phyloP scores from a whole-genome alignment of 2,888 invertebrate species.

The Oxystoma pomonae region DNA sequence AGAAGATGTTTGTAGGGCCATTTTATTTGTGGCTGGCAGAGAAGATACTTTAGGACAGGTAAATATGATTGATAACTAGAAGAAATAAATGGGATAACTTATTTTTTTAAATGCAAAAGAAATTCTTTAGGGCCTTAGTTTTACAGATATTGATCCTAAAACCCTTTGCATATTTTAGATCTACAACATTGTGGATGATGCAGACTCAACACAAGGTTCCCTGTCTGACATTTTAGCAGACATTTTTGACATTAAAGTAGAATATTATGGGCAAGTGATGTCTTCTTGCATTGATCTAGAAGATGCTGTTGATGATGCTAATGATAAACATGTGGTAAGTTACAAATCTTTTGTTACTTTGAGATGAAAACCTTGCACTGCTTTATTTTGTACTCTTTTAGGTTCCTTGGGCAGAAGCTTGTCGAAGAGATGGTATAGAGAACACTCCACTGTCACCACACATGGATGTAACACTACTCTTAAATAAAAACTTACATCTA shows the following conservation, averaged over 20 bases:
- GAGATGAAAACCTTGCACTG: too few relatives aligned
- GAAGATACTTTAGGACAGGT: conserved; percentile 42
- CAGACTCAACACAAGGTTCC: conserved; percentile 79
- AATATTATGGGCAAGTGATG: conserved; percentile 79
- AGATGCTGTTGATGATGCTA: conserved; percentile 82
- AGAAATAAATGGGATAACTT: too few relatives aligned
- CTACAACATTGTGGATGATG: conserved; percentile 82
- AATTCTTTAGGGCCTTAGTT: too few relatives aligned
- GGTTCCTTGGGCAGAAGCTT: conserved; percentile 84
- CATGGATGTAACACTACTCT: conserved; percentile 76
- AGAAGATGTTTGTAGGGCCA: conserved; percentile 74
- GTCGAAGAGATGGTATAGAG: conserved; percentile 65
- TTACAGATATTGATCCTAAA: too few relatives aligned
- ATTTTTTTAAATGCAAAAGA: too few relatives aligned
- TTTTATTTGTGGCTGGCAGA: conserved; percentile 61
- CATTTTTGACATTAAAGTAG: conserved; percentile 80
- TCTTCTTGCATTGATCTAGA: conserved; percentile 79
- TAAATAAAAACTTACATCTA: conserved; percentile 75
- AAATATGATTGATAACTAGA: too few relatives aligned
- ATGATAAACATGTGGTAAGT: conserved; percentile 79
- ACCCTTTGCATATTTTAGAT: too few relatives aligned
- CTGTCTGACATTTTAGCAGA: conserved; percentile 76
- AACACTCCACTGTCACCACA: conserved; percentile 89
- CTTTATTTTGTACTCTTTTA: conserved; percentile 7
- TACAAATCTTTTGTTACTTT: too few relatives aligned